Evolutionary conservation across 35 echinoderm and acorn worm genomes (phyloP), one percentile per base, ranked within the genome.

Genomic region (Stichopus chloronotus): DNA sequence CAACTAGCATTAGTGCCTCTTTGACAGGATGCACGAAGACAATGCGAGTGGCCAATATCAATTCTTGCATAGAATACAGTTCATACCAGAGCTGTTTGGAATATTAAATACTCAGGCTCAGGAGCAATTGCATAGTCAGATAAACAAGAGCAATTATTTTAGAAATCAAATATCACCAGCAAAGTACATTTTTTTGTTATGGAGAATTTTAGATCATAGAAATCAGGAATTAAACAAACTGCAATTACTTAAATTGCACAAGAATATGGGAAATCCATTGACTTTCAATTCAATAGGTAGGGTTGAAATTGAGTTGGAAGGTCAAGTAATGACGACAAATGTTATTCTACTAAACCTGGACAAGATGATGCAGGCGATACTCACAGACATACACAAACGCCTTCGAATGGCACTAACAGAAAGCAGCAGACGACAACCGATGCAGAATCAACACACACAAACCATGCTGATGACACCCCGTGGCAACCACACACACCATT

Each of bases 131-230:
- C n/a, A n/a, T n/a, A n/a, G 17, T 17, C 8, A 68, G 63, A 68
- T 68, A 17, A 68, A 68, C 17, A 68, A 68, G 17, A 68, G 17
- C 63, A 68, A 68, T 68, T 17, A 59, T 56, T 87, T 87, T 87
- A 10, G 52, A 13, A 87, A 87, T 87, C 84, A 87, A 23, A 56
- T 87, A 55, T 9, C 7, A 8, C 84, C 24, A 7, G 55, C 43
- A 8, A 87, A 87, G 17, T 59, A 87, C 57, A 87, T 87, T 56
- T 87, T 87, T 43, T 59, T 87, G 8, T 87, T 87, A 11, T n/a
- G 84, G 53, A 20, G 78, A 13, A 80, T 80, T 23, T 9, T 80
- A 80, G 78, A 80, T 23, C 25, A 13, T 9, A 9, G 78, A 80
- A 80, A 80, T 43, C 8, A 13, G 7, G 25, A 80, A 80, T 13